Percentiles rank a stretch among this genome's conserved stretches.
Conservation (phyloP, 2,888 invertebrate species). For the Falcaria lacertinaria region DNA sequence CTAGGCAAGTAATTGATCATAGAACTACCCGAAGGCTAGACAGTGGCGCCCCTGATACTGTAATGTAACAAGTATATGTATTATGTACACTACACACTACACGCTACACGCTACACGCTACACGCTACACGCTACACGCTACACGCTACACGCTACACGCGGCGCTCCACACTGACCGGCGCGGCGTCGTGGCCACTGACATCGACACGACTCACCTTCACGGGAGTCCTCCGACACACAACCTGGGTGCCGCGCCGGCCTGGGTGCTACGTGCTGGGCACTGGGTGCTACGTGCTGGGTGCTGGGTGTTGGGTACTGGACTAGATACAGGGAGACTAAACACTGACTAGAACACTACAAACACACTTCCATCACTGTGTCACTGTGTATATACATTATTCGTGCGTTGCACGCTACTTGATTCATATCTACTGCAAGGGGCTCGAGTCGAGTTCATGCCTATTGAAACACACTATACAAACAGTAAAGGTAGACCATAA, state of each 20-base stretch:
- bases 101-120: too few relatives aligned
- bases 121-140: too few relatives aligned
- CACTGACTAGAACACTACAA: neutral
- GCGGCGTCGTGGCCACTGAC: neutral
- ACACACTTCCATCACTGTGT: neutral
- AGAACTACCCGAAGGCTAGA: too few relatives aligned
- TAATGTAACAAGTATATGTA: slow-evolving; percentile 7
- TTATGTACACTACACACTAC: too few relatives aligned
- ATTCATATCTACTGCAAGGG: too few relatives aligned
- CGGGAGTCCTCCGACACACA: neutral
- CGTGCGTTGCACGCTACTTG: neutral
- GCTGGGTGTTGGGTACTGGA: slow-evolving; percentile 8
- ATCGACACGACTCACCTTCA: slow-evolving; percentile 20
- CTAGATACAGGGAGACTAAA: slow-evolving; percentile 13
- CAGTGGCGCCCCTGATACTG: too few relatives aligned
- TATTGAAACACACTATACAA: too few relatives aligned
- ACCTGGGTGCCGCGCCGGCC: neutral
- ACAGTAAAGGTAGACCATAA: too few relatives aligned
- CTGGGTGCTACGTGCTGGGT: neutral
- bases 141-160: too few relatives aligned
- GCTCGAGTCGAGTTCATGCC: too few relatives aligned
- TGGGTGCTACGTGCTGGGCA: neutral
- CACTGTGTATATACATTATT: neutral
- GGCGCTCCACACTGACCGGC: neutral
- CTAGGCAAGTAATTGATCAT: too few relatives aligned